A percentile compares a stretch with the other conserved stretches of the same genome.
phyloP scores from a whole-genome alignment of 2,888 invertebrate genomes.

The Adelphocoris suturalis region DNA sequence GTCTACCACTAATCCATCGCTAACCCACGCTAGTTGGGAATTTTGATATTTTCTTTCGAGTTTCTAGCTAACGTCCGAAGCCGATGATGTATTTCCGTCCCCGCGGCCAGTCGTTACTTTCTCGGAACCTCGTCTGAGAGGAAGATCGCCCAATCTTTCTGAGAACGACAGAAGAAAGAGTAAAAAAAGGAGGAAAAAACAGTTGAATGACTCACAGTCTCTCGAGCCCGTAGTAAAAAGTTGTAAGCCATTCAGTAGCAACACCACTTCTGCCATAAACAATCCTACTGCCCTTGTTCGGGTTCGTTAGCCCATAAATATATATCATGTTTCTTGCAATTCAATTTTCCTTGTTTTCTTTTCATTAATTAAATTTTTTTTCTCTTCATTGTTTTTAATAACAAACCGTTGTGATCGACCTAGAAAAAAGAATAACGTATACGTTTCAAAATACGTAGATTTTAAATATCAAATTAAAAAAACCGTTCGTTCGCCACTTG shows the following conservation, averaged over 20 bases:
- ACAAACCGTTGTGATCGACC: too few relatives aligned
- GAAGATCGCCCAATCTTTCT: slow-evolving; percentile 15
- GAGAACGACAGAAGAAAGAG: slow-evolving; percentile 16
- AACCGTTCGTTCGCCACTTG: too few relatives aligned
- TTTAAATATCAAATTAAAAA: too few relatives aligned
- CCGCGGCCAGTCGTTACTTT: neutral
- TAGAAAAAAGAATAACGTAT: too few relatives aligned
- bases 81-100: slow-evolving; percentile 29
- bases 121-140: slow-evolving; percentile 20
- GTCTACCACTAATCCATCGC: too few relatives aligned
- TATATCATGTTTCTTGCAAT: too few relatives aligned
- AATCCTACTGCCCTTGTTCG: neutral
- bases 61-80: neutral
- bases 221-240: slow-evolving; percentile 31
- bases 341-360: too few relatives aligned
- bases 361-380: too few relatives aligned
- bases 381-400: too few relatives aligned
- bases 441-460: too few relatives aligned
- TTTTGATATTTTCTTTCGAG: too few relatives aligned
- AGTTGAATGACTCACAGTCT: slow-evolving; percentile 25
- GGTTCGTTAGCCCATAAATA: neutral
- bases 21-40: too few relatives aligned
- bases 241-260: slow-evolving; percentile 23
- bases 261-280: neutral
- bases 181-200: neutral